Evolutionary conservation across 1,140 invertebrate genomes (phyloP).

Genomic region (Pachyrhynchus sulphureomaculatus): DNA sequence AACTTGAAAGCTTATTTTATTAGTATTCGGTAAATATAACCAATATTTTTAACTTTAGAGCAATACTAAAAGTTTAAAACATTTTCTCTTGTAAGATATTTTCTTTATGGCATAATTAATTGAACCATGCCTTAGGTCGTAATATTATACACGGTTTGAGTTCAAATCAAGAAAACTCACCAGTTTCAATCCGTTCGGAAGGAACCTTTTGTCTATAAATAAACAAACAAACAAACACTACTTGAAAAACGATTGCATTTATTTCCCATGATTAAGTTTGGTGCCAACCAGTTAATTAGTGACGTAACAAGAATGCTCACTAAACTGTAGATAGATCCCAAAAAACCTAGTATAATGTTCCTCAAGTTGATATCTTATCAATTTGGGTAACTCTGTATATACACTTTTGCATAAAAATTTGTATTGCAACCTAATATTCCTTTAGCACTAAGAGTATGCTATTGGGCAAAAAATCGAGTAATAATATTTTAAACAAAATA

Average conservation of each 20-base stretch:
- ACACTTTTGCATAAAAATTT: slow-evolving; percentile 34
- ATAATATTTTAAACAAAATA: neutral
- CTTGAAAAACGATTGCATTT: slow-evolving; percentile 27
- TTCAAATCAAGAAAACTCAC: neutral
- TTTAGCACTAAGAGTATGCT: slow-evolving; percentile 19
- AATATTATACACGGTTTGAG: neutral
- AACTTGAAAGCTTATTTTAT: too few species aligned
- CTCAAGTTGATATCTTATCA: slow-evolving; percentile 11
- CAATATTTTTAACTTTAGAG: neutral
- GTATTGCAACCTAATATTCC: slow-evolving; percentile 30
- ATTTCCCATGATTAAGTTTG: slow-evolving; percentile 32
- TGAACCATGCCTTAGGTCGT: neutral
- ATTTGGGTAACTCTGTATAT: slow-evolving; percentile 27
- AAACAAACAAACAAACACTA: slow-evolving; percentile 5
- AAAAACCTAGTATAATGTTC: slow-evolving; percentile 36
- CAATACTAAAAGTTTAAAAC: neutral
- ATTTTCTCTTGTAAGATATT: neutral
- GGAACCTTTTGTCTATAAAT: too few species aligned
- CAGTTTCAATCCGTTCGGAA: neutral
- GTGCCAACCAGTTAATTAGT: slow-evolving; percentile 42
- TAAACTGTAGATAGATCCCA: slow-evolving; percentile 43
- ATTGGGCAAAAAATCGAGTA: slow-evolving; percentile 11
- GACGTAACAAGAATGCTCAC: slow-evolving; percentile 44
- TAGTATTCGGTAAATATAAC: too few species aligned
- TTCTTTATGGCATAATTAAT: neutral